Conservation (phyloP, 2,797 vertebrate species). For the Gymnoscopelus microlampas region DNA sequence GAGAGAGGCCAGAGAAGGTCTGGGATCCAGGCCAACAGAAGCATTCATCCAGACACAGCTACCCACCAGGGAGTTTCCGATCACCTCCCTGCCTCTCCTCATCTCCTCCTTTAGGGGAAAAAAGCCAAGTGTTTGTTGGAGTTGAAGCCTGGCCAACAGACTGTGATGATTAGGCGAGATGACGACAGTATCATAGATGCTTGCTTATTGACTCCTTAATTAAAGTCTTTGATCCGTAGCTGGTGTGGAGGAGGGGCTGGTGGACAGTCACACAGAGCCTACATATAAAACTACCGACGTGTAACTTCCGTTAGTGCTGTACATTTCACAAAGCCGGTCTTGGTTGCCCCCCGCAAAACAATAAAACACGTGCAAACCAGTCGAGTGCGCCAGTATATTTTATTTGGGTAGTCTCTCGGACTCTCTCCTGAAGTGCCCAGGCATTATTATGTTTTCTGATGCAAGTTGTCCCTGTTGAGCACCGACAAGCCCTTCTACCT, state of each 20-base stretch:
- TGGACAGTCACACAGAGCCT: not conserved
- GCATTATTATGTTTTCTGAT: no score
- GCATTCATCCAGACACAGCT: conserved; percentile 63
- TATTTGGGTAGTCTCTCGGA: no score
- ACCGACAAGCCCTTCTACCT: no score
- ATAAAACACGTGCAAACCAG: no score
- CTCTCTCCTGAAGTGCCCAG: no score
- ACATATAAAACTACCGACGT: no score
- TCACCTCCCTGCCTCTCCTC: conserved; percentile 53
- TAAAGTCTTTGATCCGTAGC: not conserved
- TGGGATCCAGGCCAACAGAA: conserved; percentile 66
- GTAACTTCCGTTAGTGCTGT: no score
- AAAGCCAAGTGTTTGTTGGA: conserved; percentile 30
- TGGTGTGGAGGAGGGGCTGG: not conserved
- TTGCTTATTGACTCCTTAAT: not conserved
- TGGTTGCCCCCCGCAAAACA: no score
- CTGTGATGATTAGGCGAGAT: conserved; percentile 22
- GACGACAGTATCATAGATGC: conserved; percentile 3
- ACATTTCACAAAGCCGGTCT: no score
- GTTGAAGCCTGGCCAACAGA: conserved; percentile 13
- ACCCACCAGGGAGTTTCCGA: conserved; percentile 73
- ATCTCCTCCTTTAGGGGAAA: conserved; percentile 17
- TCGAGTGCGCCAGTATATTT: no score
- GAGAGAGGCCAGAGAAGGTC: conserved; percentile 53
- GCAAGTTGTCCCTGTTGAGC: no score